Percentiles rank a stretch among this genome's conserved stretches.
Conservation (phyloP, 2,888 invertebrate genomes). For the Coleophora deauratella region DNA sequence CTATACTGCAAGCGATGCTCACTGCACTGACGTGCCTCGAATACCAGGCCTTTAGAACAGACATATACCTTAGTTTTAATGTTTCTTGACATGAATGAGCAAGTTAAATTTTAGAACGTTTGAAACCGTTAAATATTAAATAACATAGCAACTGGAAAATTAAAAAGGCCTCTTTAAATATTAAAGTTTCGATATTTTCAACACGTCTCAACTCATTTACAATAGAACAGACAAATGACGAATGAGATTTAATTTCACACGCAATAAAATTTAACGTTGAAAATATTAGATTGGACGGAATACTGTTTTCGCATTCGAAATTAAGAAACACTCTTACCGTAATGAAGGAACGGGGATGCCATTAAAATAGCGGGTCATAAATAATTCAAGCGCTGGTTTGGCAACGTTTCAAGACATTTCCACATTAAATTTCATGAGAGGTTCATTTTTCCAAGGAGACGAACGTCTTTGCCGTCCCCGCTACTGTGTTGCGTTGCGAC, state of each 20-base stretch:
- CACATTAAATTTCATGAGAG: slow-evolving; percentile 73
- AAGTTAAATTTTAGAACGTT: too few relatives aligned
- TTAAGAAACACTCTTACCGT: slow-evolving; percentile 63
- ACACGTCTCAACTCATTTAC: too few relatives aligned
- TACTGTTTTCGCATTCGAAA: slow-evolving; percentile 46
- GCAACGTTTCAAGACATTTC: slow-evolving; percentile 71
- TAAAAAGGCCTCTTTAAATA: too few relatives aligned
- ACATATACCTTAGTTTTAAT: too few relatives aligned
- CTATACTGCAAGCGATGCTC: too few relatives aligned
- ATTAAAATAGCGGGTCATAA: slow-evolving; percentile 70
- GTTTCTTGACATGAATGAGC: too few relatives aligned
- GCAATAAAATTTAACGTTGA: slow-evolving; percentile 22
- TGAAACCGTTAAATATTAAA: too few relatives aligned
- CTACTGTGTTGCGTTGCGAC: slow-evolving; percentile 21
- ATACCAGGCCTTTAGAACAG: too few relatives aligned
- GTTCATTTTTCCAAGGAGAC: slow-evolving; percentile 60
- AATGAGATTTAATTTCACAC: slow-evolving; percentile 13
- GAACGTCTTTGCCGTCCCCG: slow-evolving; percentile 23
- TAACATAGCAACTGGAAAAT: too few relatives aligned
- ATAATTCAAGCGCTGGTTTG: slow-evolving; percentile 69
- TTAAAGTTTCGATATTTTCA: too few relatives aligned
- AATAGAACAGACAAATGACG: slow-evolving; percentile 5
- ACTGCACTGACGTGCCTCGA: too few relatives aligned
- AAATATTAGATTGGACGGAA: slow-evolving; percentile 37
- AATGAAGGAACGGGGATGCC: slow-evolving; percentile 62